phyloP scores from a whole-genome alignment of 2,113 vertebrate species.

The Columba livia region DNA sequence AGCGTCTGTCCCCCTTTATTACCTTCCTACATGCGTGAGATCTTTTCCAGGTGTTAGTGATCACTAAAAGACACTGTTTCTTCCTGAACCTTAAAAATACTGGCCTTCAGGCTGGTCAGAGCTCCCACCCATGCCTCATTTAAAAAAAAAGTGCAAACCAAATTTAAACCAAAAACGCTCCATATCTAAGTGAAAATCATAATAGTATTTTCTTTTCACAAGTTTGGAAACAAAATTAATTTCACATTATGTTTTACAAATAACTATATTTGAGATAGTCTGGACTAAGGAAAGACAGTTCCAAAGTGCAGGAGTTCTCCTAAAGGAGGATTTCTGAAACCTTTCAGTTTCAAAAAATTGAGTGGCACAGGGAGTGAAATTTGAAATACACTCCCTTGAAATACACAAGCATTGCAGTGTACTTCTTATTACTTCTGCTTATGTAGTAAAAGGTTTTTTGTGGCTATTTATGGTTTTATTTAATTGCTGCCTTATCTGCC shows the following conservation, averaged over 20 bases:
- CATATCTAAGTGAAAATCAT: neutral
- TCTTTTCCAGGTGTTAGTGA: neutral
- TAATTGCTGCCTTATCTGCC: neutral
- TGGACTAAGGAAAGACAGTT: neutral
- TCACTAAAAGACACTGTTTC: neutral
- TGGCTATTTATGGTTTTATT: neutral
- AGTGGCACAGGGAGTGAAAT: neutral
- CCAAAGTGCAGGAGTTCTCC: neutral
- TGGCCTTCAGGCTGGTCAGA: neutral
- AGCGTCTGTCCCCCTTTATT: neutral
- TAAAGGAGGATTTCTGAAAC: neutral
- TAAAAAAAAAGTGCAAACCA: neutral
- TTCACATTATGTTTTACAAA: neutral
- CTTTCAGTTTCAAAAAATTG: neutral
- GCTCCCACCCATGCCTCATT: neutral
- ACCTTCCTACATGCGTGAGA: neutral
- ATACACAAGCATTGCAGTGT: neutral
- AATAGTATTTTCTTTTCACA: neutral
- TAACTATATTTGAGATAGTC: neutral
- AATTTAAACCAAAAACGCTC: neutral
- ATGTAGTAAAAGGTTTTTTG: neutral
- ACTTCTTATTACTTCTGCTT: neutral
- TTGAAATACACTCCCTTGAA: too few species aligned
- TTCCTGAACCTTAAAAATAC: neutral
- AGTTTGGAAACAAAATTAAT: neutral